phyloP scores from a whole-genome alignment of 2,797 vertebrate species.

The Chloroceryle amazona region DNA sequence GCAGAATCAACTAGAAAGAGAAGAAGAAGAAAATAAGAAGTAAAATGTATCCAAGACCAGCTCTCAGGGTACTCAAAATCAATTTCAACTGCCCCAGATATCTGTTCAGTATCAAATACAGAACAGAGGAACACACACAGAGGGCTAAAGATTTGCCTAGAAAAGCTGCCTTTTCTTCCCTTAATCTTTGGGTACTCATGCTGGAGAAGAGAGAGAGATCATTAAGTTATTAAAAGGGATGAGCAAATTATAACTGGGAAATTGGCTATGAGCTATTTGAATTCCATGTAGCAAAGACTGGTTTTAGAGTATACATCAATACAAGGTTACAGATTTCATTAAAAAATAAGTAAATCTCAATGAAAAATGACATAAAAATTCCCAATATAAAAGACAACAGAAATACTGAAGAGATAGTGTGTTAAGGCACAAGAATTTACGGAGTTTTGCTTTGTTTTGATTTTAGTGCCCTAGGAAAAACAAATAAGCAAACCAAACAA shows the following conservation, averaged over 20 bases:
- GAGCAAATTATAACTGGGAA: neutral
- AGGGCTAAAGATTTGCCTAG: neutral
- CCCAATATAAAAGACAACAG: neutral
- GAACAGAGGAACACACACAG: neutral
- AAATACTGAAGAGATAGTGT: neutral
- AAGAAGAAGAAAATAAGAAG: constrained; percentile 37
- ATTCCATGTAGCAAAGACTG: neutral
- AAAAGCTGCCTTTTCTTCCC: neutral
- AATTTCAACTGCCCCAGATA: constrained; percentile 21
- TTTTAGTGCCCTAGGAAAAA: neutral
- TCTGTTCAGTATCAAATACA: constrained; percentile 12
- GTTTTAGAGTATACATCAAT: neutral
- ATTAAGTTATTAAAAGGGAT: neutral
- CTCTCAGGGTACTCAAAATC: constrained; percentile 26
- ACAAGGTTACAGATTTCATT: neutral
- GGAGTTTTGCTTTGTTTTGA: neutral
- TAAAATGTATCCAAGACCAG: neutral
- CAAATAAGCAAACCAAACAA: neutral
- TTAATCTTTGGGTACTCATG: neutral
- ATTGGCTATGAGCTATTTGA: neutral
- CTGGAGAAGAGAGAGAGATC: neutral
- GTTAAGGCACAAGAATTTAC: neutral
- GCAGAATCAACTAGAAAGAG: neutral
- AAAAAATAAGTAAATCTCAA: neutral
- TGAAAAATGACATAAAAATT: neutral